phyloP scores from a whole-genome alignment of 92 coral and sea anemone species.

The Chrysogorgia sp. region DNA sequence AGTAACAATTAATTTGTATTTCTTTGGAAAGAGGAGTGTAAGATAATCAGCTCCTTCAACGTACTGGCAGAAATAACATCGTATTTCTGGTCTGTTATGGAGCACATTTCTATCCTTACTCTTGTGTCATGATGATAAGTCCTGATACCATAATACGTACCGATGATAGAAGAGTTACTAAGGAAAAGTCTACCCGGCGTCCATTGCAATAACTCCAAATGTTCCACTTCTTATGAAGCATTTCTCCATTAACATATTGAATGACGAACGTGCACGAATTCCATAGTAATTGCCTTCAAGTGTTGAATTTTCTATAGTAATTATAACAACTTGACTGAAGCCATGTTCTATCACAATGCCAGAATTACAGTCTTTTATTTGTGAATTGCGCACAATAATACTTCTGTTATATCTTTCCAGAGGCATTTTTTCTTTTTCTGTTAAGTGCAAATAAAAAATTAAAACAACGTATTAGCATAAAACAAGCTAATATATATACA shows the following conservation, averaged over 20 bases:
- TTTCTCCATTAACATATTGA: neutral
- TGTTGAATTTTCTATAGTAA: neutral
- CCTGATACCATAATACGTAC: neutral
- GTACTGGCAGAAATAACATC: no score
- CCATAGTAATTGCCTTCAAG: neutral
- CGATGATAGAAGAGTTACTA: neutral
- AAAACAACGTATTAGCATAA: no score
- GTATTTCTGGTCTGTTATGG: neutral
- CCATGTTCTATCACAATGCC: neutral
- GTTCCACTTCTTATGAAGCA: neutral
- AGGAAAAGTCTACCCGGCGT: neutral
- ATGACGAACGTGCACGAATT: neutral
- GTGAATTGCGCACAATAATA: neutral
- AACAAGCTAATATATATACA: no score
- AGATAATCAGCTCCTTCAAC: no score
- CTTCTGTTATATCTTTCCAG: neutral
- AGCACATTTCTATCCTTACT: neutral
- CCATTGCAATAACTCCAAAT: no score
- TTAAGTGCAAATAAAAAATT: neutral
- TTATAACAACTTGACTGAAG: neutral
- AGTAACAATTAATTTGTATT: no score
- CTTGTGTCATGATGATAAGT: neutral
- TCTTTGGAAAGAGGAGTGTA: no score
- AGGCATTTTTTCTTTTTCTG: neutral
- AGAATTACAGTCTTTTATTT: neutral